A percentile compares a stretch with the other conserved stretches of the same genome.
These are phyloP conservation scores for Xylophagus ater DNA, from an alignment of 2,888 invertebrate genomes.

Conservation along the genomic window DNA sequence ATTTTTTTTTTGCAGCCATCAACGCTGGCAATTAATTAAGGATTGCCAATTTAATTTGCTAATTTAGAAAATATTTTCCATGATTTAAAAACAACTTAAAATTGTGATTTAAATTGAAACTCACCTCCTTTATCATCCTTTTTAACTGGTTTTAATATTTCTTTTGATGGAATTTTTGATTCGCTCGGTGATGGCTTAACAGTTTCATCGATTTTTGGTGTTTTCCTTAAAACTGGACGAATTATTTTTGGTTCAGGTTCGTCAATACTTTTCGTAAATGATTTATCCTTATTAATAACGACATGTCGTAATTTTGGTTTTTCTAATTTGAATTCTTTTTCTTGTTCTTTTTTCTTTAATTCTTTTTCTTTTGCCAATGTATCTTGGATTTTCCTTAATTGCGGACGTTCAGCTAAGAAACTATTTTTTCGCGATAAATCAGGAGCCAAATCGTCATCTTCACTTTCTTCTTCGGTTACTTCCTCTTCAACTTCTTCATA, in stretches of 20 bases:
- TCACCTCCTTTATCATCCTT: too few relatives aligned
- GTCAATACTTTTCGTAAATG: conserved; percentile 33
- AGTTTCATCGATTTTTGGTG: conserved; percentile 34
- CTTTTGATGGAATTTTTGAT: conserved; percentile 12
- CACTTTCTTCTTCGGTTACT: conserved; percentile 19
- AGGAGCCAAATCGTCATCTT: conserved; percentile 27
- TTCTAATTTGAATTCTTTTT: conserved; percentile 23
- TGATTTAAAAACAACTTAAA: too few relatives aligned
- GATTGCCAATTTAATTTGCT: too few relatives aligned
- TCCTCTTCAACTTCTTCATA: conserved; percentile 4
- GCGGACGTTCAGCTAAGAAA: too few relatives aligned
- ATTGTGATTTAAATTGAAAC: too few relatives aligned
- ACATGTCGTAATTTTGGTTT: conserved; percentile 34
- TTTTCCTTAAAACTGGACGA: conserved; percentile 35
- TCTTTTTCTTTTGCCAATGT: not conserved
- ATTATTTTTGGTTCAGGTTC: conserved; percentile 30
- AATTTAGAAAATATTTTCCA: too few relatives aligned
- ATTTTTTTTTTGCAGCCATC: not conserved
- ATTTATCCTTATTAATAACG: conserved; percentile 36
- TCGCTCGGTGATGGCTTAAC: conserved; percentile 32
- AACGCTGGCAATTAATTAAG: too few relatives aligned
- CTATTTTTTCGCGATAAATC: too few relatives aligned
- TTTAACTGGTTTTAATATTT: too few relatives aligned
- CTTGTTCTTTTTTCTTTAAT: not conserved
- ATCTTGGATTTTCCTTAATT: not conserved